A percentile compares a stretch with the other conserved stretches of the same genome.
Evolutionary conservation across 2,797 vertebrate species (phyloP).

Genomic region (Borostomias antarcticus): DNA sequence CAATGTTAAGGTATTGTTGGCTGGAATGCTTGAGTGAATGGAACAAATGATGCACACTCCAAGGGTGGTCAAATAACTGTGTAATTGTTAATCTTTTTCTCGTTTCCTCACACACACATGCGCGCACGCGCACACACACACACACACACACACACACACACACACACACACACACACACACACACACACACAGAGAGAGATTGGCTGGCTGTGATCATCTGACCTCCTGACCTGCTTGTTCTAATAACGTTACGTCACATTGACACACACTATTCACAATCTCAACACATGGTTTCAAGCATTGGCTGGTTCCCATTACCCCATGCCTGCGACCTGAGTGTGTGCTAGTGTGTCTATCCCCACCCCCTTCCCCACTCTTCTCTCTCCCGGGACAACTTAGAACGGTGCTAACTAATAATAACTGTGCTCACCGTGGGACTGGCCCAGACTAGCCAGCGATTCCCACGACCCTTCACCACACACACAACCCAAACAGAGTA

Average conservation of each 20-base stretch:
- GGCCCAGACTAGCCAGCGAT: slow-evolving; percentile 60
- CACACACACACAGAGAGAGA: not conserved
- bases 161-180: slow-evolving; percentile 16
- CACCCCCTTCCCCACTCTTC: not conserved
- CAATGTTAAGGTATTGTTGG: slow-evolving; percentile 23
- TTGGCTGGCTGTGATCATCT: not conserved
- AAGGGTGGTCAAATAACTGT: not conserved
- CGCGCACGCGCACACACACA: slow-evolving; percentile 13
- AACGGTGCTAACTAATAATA: slow-evolving; percentile 57
- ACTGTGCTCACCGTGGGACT: slow-evolving; percentile 69
- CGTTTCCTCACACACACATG: slow-evolving; percentile 35
- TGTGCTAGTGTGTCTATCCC: not conserved
- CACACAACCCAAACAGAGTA: not conserved
- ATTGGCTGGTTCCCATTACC: not conserved
- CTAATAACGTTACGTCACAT: not conserved
- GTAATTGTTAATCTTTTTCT: not conserved
- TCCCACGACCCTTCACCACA: slow-evolving; percentile 74
- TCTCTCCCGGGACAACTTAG: slow-evolving; percentile 12
- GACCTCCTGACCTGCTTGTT: not conserved
- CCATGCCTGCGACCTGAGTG: not conserved
- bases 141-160: not conserved
- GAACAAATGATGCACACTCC: slow-evolving; percentile 67
- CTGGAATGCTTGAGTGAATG: slow-evolving; percentile 56
- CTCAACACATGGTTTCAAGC: no score
- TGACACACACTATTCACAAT: not conserved